Base-by-base conservation (phyloP, 2,113 vertebrate genomes). In the Saccopteryx bilineata region DNA sequence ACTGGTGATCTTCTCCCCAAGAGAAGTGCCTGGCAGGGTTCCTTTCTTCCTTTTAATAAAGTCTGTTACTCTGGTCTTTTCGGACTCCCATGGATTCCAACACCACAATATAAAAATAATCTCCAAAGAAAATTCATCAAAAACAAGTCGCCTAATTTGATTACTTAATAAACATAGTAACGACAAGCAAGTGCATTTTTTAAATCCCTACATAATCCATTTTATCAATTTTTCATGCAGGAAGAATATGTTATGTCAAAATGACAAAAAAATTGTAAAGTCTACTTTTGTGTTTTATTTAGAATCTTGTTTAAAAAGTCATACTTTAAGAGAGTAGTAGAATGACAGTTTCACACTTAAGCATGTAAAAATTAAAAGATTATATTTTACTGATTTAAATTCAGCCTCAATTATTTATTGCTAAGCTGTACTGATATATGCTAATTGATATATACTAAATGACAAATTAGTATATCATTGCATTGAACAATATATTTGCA, bases 301-400 rank as follows among this genome's bases (percentile, higher is more conserved):
- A 80, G 28, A 69, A 91, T 56, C 6, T 86, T 89, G 3, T 46
- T 90, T 84, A 33, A 61, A 78, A 90, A 87, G 31, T 79, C 65
- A 61, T 58, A 85, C 39, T 26, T 93, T 28, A 96, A 97, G 52
- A 56, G 0, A 33, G 19, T 4, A 87, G 9, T 33, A 66, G 26
- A 71, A 65, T n/a, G 12, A 61, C 13, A 83, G 17, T 69, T 84
- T 92, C 9, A 96, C 75, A 90, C 17, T 58, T 28, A 1, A 79
- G 26, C 1, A 79, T 19, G 12, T 23, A 60, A 96, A 97, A 86
- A 15, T 31, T 90, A 52, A 92, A 72, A 2, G 9, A 28, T 33
- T 91, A 52, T 66, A 2, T 78, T 68, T 48, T 23, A 72, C 19
- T 83, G 2, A 68, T 91, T 71, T 61, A 92, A 91, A n/a, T 23